Conservation (phyloP, 2,113 vertebrate species). For the Ceratotherium simum region DNA sequence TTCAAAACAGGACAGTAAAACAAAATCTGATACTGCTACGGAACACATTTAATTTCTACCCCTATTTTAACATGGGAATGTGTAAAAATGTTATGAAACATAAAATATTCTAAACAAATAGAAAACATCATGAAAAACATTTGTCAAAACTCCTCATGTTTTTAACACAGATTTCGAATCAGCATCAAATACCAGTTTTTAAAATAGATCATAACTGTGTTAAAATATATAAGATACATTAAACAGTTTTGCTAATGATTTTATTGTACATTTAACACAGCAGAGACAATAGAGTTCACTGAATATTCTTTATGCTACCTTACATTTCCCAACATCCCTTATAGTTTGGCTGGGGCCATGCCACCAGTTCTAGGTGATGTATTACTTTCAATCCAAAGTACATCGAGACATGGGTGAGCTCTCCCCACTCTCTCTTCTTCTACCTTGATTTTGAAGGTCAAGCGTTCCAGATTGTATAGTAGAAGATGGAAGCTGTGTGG, state of each 20-base stretch:
- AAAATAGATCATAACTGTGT: not conserved
- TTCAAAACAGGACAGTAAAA: not conserved
- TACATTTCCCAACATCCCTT: not conserved
- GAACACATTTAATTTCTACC: not conserved
- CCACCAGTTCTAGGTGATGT: not conserved
- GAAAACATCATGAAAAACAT: not conserved
- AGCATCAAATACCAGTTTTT: not conserved
- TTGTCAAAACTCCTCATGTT: not conserved
- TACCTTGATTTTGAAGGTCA: not conserved
- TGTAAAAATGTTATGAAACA: not conserved
- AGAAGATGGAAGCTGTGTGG: not conserved
- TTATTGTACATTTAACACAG: not conserved
- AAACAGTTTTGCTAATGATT: not conserved
- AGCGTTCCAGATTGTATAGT: not conserved
- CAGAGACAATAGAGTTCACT: not conserved
- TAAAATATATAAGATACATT: not conserved
- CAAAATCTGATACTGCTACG: not conserved
- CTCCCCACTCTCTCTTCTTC: not conserved
- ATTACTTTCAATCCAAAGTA: not conserved
- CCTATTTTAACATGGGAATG: not conserved
- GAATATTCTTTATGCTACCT: not conserved
- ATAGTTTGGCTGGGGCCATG: not conserved
- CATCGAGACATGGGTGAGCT: not conserved
- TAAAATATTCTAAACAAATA: not conserved
- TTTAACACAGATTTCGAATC: not conserved